Percentiles rank a stretch among this genome's conserved stretches.
These are phyloP conservation scores for Corella eumyota DNA, from an alignment of 23 tunicate genomes.

Conservation along the genomic window DNA sequence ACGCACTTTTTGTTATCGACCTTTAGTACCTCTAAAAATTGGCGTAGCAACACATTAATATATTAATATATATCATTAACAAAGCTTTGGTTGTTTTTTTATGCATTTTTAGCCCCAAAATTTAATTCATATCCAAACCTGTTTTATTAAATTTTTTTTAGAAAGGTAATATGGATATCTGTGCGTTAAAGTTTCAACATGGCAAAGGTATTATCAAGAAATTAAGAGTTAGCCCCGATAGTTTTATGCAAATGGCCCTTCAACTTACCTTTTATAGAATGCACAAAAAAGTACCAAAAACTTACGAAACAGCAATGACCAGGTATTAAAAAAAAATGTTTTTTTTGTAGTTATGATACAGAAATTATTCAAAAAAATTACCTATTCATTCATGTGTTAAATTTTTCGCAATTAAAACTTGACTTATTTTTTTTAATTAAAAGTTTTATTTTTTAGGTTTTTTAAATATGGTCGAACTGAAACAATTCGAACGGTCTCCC, in stretches of 20 bases:
- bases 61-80: no score
- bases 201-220: slow-evolving; percentile 88
- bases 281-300: slow-evolving; percentile 66
- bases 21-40: no score
- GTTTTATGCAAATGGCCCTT: slow-evolving; percentile 88
- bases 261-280: slow-evolving; percentile 84
- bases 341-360: no score
- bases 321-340: slow-evolving; percentile 47
- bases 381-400: not conserved
- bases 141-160: no score
- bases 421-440: not conserved
- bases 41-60: no score
- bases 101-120: no score
- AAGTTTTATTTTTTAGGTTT: slow-evolving; percentile 32
- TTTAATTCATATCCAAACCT: no score
- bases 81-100: no score
- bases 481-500: slow-evolving; percentile 80
- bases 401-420: not conserved
- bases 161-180: slow-evolving; percentile 35
- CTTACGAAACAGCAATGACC: slow-evolving; percentile 95
- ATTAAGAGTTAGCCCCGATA: slow-evolving; percentile 78
- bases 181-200: slow-evolving; percentile 21
- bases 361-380: no score
- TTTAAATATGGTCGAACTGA: slow-evolving; percentile 93
- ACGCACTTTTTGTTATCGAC: no score